These are phyloP conservation scores for Baccha elongata DNA, from an alignment of 2,888 invertebrate species.

Conservation along the genomic window DNA sequence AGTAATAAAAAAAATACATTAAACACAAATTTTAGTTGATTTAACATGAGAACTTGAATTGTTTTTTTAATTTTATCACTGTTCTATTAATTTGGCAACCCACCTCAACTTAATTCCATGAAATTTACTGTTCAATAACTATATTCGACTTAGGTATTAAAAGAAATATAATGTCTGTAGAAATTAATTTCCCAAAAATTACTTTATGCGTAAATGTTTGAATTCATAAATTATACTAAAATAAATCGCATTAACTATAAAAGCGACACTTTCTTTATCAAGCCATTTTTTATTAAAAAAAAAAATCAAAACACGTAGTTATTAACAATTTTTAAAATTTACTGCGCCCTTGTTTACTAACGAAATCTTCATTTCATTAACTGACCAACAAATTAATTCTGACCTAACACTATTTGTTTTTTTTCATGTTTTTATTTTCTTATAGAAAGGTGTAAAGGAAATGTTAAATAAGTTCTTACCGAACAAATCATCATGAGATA, in stretches of 20 bases:
- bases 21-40: too few species aligned
- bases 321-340: slow-evolving; percentile 31
- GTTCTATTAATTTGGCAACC: too few species aligned
- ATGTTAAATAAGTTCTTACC: slow-evolving; percentile 76
- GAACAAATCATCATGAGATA: slow-evolving; percentile 76
- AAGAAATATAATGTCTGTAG: too few species aligned
- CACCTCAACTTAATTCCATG: too few species aligned
- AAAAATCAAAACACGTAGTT: slow-evolving; percentile 5
- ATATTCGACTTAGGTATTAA: too few species aligned
- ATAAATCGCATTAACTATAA: slow-evolving; percentile 20
- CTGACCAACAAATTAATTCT: slow-evolving; percentile 34
- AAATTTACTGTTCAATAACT: too few species aligned
- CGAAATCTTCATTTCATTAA: slow-evolving; percentile 53
- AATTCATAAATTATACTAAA: neutral
- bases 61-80: too few species aligned
- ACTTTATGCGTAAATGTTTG: too few species aligned
- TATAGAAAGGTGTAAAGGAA: slow-evolving; percentile 76
- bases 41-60: too few species aligned
- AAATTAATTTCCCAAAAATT: too few species aligned
- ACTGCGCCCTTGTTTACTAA: slow-evolving; percentile 55
- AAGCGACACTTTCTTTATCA: slow-evolving; percentile 58
- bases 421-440: slow-evolving; percentile 75
- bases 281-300: neutral
- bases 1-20: too few species aligned
- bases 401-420: slow-evolving; percentile 60